A percentile compares a stretch with the other conserved stretches of the same genome.
phyloP scores from a whole-genome alignment of 1,140 invertebrate genomes.

The Bombus balteatus region DNA sequence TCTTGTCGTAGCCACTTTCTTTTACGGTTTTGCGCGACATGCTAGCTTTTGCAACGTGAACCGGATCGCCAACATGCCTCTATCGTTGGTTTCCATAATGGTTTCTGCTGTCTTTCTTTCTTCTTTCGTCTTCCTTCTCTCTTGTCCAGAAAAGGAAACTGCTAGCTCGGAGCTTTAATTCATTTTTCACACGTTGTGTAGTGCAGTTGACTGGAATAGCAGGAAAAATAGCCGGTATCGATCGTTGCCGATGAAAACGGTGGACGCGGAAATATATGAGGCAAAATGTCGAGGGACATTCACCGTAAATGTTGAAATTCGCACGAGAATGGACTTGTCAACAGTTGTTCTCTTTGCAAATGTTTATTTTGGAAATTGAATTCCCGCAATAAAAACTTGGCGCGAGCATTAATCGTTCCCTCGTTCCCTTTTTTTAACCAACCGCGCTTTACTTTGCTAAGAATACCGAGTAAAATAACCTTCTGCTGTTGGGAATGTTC shows the following conservation, averaged over 20 bases:
- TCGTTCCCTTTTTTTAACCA: background rate
- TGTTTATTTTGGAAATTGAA: conserved; percentile 37
- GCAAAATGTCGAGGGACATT: conserved; percentile 19
- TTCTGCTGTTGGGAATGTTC: background rate
- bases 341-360: conserved; percentile 14
- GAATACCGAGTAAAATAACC: conserved; percentile 14
- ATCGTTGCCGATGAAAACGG: conserved; percentile 1
- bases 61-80: background rate
- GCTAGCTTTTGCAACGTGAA: background rate
- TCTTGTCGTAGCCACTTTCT: conserved; percentile 16
- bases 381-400: conserved; percentile 29
- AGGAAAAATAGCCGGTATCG: conserved; percentile 29
- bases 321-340: conserved; percentile 5
- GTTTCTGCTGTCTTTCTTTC: background rate
- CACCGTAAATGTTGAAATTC: conserved; percentile 21
- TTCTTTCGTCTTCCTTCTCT: background rate
- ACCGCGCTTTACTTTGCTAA: background rate
- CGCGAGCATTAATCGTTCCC: conserved; percentile 13
- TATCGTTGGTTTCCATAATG: too few species aligned
- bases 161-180: background rate
- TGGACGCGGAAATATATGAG: conserved; percentile 1
- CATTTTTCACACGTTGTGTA: background rate
- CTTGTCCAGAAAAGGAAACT: background rate
- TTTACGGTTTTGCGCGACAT: conserved; percentile 13
- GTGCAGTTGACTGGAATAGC: background rate